Evolutionary conservation across 2,797 vertebrate species (phyloP).

Genomic region (Pterois miles): DNA sequence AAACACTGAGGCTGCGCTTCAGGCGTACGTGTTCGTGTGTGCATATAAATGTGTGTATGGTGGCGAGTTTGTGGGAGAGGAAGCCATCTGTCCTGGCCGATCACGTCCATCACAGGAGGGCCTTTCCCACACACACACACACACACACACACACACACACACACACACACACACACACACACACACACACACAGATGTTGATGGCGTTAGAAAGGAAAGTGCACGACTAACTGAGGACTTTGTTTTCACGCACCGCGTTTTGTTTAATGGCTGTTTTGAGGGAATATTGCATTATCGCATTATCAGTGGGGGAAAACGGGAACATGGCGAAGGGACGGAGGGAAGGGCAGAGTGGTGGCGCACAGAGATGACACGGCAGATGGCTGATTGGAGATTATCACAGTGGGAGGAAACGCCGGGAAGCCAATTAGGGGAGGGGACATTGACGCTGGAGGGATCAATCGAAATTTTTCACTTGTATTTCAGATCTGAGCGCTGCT

Average conservation of each 20-base stretch:
- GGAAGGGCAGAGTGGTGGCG: constrained; percentile 40
- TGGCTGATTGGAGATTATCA: constrained; percentile 79
- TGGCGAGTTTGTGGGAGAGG: constrained; percentile 37
- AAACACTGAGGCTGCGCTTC: constrained; percentile 54
- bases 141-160: constrained; percentile 18
- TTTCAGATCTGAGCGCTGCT: constrained; percentile 2
- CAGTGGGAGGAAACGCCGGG: constrained; percentile 64
- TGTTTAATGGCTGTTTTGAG: constrained; percentile 43
- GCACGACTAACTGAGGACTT: constrained; percentile 8
- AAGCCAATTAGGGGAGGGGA: constrained; percentile 70
- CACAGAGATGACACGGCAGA: constrained; percentile 71
- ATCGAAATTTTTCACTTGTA: constrained; percentile 40
- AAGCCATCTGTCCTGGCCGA: constrained; percentile 75
- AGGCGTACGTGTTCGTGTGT: constrained; percentile 24
- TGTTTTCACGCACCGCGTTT: constrained; percentile 10
- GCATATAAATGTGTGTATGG: constrained; percentile 20
- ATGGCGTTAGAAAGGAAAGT: constrained; percentile 14
- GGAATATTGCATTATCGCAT: constrained; percentile 44
- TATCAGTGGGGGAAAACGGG: constrained; percentile 32
- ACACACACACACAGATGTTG: constrained; percentile 15
- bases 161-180: no score
- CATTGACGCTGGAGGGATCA: constrained; percentile 34
- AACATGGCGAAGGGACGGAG: constrained; percentile 36
- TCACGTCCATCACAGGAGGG: constrained; percentile 70
- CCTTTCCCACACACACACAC: constrained; percentile 22